phyloP scores from a whole-genome alignment of 2,113 vertebrate genomes.

The Lethenteron camtschaticum region DNA sequence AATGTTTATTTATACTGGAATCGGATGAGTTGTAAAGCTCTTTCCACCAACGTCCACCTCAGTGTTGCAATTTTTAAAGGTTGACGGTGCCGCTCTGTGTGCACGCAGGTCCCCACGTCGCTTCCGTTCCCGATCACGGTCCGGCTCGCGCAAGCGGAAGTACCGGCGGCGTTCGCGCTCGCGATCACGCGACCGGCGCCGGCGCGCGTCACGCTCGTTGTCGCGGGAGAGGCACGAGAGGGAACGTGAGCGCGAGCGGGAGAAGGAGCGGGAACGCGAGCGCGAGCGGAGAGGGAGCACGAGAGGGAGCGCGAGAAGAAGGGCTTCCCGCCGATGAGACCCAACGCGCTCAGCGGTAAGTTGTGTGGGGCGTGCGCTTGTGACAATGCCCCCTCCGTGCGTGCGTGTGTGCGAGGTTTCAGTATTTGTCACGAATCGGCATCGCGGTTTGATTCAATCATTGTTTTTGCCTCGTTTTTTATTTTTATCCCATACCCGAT shows the following conservation, averaged over 20 bases:
- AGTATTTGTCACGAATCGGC: too few species aligned
- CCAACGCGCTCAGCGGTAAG: slow-evolving; percentile 73
- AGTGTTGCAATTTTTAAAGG: too few species aligned
- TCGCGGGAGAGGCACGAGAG: slow-evolving; percentile 1
- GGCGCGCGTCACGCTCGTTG: slow-evolving; percentile 1
- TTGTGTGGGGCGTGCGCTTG: not conserved
- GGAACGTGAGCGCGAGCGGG: slow-evolving; percentile 24
- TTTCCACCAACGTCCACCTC: too few species aligned
- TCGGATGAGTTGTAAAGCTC: too few species aligned
- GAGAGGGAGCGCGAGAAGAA: slow-evolving; percentile 95
- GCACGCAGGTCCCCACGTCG: slow-evolving; percentile 61
- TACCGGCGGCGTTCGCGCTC: slow-evolving; percentile 82
- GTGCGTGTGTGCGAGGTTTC: too few species aligned
- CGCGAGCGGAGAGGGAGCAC: slow-evolving; percentile 43
- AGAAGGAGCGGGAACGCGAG: slow-evolving; percentile 20
- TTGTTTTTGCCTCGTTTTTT: too few species aligned
- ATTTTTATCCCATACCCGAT: too few species aligned
- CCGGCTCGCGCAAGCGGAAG: slow-evolving; percentile 81
- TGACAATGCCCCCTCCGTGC: too few species aligned
- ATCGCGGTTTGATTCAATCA: too few species aligned
- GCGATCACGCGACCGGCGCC: slow-evolving; percentile 26
- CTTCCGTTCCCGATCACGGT: slow-evolving; percentile 69
- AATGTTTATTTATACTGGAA: too few species aligned
- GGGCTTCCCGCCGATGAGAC: slow-evolving; percentile 67
- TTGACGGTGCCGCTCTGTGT: slow-evolving; percentile 4